These are phyloP conservation scores for Pseudois nayaur DNA, from an alignment of 2,113 vertebrate genomes.

Conservation along the genomic window DNA sequence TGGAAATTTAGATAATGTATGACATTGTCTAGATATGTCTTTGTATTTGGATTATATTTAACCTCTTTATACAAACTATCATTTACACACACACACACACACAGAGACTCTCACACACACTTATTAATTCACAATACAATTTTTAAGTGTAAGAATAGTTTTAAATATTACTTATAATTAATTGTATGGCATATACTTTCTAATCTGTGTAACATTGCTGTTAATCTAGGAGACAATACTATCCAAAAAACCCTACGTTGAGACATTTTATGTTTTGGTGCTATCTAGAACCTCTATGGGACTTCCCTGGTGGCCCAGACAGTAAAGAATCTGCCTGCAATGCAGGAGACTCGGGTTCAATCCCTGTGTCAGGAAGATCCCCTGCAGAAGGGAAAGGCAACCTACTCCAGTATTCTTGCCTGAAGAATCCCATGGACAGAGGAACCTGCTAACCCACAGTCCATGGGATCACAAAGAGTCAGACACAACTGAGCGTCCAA, in stretches of 20 bases:
- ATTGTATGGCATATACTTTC: background rate
- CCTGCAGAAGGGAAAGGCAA: background rate
- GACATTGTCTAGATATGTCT: background rate
- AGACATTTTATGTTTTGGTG: background rate
- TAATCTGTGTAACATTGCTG: background rate
- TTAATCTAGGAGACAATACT: background rate
- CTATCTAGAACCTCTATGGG: background rate
- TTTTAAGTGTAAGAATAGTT: background rate
- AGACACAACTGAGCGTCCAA: background rate
- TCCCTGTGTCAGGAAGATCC: background rate
- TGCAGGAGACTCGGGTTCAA: background rate
- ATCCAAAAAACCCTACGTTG: background rate
- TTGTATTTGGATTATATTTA: background rate
- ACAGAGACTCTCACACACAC: background rate
- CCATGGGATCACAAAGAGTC: background rate
- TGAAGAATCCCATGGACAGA: background rate
- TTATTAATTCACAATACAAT: background rate
- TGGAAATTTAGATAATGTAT: background rate
- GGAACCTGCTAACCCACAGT: background rate
- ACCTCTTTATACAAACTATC: background rate
- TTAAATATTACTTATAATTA: background rate
- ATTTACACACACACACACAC: background rate
- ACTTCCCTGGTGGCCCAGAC: background rate
- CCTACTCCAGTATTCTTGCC: background rate
- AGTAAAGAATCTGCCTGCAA: background rate